phyloP scores from a whole-genome alignment of 2,113 vertebrate species.

The Syngnathus scovelli region DNA sequence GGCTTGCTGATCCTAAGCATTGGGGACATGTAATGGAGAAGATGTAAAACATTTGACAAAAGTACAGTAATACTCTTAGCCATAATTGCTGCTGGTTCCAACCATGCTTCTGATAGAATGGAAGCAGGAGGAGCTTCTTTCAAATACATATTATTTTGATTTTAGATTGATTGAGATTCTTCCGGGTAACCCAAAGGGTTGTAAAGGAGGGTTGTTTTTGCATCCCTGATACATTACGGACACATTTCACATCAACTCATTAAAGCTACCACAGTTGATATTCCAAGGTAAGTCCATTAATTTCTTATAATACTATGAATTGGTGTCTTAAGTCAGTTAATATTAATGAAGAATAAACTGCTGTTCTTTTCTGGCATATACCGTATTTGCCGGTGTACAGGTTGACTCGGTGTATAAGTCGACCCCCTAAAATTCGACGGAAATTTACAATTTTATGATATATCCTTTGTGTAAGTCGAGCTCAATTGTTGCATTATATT shows the following conservation, averaged over 20 bases:
- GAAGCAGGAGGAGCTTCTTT: background rate
- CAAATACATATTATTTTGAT: background rate
- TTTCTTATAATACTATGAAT: background rate
- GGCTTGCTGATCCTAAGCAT: background rate
- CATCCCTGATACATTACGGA: background rate
- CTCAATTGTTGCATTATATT: too few relatives aligned
- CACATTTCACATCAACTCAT: background rate
- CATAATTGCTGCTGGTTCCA: background rate
- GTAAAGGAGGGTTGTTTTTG: too few relatives aligned
- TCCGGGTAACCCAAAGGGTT: background rate
- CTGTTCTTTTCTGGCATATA: constrained; percentile 1
- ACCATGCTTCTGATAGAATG: background rate
- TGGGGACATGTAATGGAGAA: background rate
- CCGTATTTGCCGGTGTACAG: too few relatives aligned
- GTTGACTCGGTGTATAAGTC: too few relatives aligned
- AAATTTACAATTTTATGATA: too few relatives aligned
- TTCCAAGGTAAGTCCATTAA: background rate
- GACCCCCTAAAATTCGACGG: too few relatives aligned
- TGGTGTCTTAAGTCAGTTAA: constrained; percentile 13
- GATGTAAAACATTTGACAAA: background rate
- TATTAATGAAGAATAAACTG: constrained; percentile 8
- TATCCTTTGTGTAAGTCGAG: too few relatives aligned
- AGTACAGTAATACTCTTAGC: background rate
- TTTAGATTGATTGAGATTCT: background rate
- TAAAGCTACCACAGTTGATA: background rate